A percentile compares a stretch with the other conserved stretches of the same genome.
Evolutionary conservation across 2,113 vertebrate species (phyloP).

Genomic region (Arothron firmamentum): DNA sequence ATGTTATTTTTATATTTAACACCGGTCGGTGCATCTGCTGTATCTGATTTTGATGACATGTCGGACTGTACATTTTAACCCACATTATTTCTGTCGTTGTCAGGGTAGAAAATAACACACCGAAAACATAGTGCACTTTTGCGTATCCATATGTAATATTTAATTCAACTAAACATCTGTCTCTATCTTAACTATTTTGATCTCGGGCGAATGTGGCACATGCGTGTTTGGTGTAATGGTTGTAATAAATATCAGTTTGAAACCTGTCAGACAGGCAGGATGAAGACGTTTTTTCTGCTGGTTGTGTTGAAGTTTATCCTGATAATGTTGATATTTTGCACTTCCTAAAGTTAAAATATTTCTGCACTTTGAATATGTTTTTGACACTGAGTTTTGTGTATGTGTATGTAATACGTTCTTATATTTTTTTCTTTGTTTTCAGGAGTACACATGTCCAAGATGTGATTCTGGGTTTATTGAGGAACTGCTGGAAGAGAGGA

Average conservation of each 20-base stretch:
- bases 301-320: too few relatives aligned
- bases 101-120: not conserved
- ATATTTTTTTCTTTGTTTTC: constrained; percentile 3
- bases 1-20: too few relatives aligned
- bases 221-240: too few relatives aligned
- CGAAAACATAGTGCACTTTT: not conserved
- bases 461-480: constrained; percentile 96
- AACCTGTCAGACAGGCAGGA: too few relatives aligned
- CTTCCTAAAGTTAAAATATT: not conserved
- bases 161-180: too few relatives aligned
- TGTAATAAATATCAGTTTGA: too few relatives aligned
- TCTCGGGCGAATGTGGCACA: too few relatives aligned
- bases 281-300: too few relatives aligned
- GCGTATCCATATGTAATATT: not conserved
- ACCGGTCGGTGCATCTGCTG: too few relatives aligned
- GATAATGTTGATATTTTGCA: not conserved
- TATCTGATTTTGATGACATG: too few relatives aligned
- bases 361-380: not conserved
- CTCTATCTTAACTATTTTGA: too few relatives aligned
- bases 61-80: not conserved
- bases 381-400: not conserved
- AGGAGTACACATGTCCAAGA: constrained; percentile 94
- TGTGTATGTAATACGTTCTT: not conserved
- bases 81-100: not conserved
- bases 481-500: constrained; percentile 88